Conservation (phyloP, 1,140 invertebrate species). For the Drosophila paulistorum region DNA sequence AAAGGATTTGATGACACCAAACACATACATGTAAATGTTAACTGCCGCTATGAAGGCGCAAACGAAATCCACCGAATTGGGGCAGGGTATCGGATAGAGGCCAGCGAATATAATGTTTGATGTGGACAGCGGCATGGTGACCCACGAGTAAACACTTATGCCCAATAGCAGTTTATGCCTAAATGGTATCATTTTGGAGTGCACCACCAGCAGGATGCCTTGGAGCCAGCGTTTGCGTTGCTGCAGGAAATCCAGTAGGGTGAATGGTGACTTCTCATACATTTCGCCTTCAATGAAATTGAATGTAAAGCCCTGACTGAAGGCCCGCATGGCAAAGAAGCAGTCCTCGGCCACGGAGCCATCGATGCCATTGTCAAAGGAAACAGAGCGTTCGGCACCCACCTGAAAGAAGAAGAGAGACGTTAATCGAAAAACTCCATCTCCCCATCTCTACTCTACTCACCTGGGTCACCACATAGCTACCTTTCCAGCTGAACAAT, state of each 20-base stretch:
- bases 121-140: constrained; percentile 95
- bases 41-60: constrained; percentile 95
- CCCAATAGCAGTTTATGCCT: constrained; percentile 92
- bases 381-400: constrained; percentile 93
- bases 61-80: constrained; percentile 91
- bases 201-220: constrained; percentile 97
- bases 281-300: constrained; percentile 98
- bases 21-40: constrained; percentile 98
- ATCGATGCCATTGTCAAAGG: constrained; percentile 97
- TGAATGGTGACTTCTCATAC: constrained; percentile 99
- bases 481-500: constrained; percentile 98
- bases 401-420: constrained; percentile 85
- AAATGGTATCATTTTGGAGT: constrained; percentile 93
- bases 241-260: constrained; percentile 96
- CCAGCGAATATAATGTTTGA: constrained; percentile 94
- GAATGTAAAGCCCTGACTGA: constrained; percentile 92
- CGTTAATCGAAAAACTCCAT: not conserved
- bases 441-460: constrained; percentile 2
- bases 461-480: constrained; percentile 96
- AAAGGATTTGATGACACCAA: constrained; percentile 97
- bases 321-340: constrained; percentile 97
- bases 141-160: constrained; percentile 97
- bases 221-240: constrained; percentile 98
- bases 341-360: constrained; percentile 99
- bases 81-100: constrained; percentile 94